phyloP scores from a whole-genome alignment of 2,113 vertebrate genomes.

The Psephotus haematonotus region DNA sequence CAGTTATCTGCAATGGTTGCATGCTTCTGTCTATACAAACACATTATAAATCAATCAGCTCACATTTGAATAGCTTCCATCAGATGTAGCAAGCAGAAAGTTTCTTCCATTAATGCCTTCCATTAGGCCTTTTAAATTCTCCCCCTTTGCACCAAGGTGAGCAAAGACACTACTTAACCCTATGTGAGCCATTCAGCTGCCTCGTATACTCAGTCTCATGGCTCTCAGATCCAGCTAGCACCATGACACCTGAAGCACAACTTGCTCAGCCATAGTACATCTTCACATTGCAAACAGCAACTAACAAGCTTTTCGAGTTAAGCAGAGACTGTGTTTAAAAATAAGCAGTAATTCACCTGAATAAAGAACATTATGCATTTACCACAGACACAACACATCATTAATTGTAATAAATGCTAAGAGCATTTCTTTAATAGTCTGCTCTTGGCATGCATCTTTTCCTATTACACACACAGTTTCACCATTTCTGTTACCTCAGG shows the following conservation, averaged over 20 bases:
- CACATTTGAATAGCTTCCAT: background rate
- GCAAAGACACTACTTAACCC: background rate
- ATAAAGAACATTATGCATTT: background rate
- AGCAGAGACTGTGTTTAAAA: background rate
- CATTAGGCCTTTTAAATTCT: background rate
- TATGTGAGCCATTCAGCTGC: background rate
- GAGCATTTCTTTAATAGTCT: background rate
- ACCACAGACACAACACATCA: background rate
- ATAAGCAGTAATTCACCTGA: background rate
- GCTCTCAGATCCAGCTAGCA: background rate
- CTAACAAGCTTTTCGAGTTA: background rate
- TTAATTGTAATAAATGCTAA: background rate
- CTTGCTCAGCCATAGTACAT: background rate
- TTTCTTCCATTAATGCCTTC: background rate
- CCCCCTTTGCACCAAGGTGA: background rate
- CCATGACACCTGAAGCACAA: background rate
- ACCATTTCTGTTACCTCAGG: background rate
- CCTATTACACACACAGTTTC: background rate
- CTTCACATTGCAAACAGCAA: background rate
- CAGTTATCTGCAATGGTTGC: background rate
- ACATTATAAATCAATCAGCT: background rate
- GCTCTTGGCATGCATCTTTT: background rate
- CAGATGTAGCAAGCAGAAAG: background rate
- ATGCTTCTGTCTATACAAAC: background rate
- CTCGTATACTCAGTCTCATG: rapidly evolving